Base-by-base conservation (phyloP, 1,140 invertebrate species). In the Lepidurus arcticus region DNA sequence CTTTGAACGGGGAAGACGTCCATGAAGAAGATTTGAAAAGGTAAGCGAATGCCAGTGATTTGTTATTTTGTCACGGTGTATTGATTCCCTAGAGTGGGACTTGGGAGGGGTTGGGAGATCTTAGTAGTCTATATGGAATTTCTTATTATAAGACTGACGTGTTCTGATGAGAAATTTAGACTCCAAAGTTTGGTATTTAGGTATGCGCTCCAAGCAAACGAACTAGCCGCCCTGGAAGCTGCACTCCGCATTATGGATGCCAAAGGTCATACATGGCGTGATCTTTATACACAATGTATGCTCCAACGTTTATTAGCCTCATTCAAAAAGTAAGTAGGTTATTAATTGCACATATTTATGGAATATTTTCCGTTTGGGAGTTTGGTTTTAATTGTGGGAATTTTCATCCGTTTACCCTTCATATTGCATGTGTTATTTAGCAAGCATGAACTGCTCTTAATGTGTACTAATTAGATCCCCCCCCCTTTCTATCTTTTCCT, bases 281-380 rank as follows among this genome's bases (percentile, higher is more conserved):
- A 94, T 84, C 88, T 89, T 0, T 94, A 93, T 84, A 93, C 93
- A 0, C 93, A 94, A 85, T 95, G 93, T 82, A 87, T 92, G 44
- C 88, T 95, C 53, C 92, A 93, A 84, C 90, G 89, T 42, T 88
- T 92, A 82, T 87, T 94, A 1, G 89, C 91, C 81, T 88, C 90
- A 75, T 85, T 89, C 76, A 86, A 88, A 80, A 84, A 88, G 53
- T 21, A 65, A 65, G 53, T 65, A 65, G 53, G 53, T 65, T 65
- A 65, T 65, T 65, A 65, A 65, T 65, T 65, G 53, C 53, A 65
- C 53, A 65, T 65, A 65, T 65, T 21, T 65, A 21, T 65, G 53
- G 53, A 13, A 65, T 13, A n/a, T n/a, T 7, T 65, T 13, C 53
- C 53, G 13, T 65, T 21, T 65, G 13, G 26, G 6, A 65, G 11